phyloP scores from a whole-genome alignment of 2,888 invertebrate genomes.

The Phania funesta region DNA sequence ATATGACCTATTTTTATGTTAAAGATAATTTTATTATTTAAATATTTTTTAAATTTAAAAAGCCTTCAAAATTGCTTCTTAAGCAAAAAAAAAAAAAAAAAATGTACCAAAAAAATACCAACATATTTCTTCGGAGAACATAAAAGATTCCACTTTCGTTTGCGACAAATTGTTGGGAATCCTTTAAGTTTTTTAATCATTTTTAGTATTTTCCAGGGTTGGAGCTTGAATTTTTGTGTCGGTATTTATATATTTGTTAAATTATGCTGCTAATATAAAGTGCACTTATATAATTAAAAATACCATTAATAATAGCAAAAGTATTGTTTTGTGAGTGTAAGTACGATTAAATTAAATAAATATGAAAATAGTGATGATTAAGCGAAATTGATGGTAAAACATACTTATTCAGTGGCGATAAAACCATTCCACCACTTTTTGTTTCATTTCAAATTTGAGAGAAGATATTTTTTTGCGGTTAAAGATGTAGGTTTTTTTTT shows the following conservation, averaged over 20 bases:
- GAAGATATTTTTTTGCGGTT: neutral
- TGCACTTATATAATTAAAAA: slow-evolving; percentile 6
- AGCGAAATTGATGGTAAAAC: slow-evolving; percentile 66
- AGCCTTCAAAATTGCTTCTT: no score
- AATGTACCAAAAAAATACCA: no score
- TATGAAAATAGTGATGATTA: slow-evolving; percentile 14
- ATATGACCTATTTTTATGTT: no score
- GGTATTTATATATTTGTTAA: neutral
- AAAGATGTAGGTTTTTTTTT: slow-evolving; percentile 6
- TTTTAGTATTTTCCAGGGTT: no score
- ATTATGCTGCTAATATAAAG: neutral
- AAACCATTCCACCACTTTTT: slow-evolving; percentile 79
- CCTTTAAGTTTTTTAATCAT: no score
- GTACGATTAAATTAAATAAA: neutral
- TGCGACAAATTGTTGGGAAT: no score
- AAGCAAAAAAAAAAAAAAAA: no score
- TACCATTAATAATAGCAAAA: neutral
- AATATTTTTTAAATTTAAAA: no score
- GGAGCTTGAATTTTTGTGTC: no score
- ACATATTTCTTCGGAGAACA: no score
- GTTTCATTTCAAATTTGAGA: slow-evolving; percentile 12
- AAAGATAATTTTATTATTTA: no score
- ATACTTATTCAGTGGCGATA: slow-evolving; percentile 80
- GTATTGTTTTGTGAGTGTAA: neutral
- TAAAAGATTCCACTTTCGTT: no score